Conservation (phyloP, 2,888 invertebrate species). For the Dromius quadrimaculatus region DNA sequence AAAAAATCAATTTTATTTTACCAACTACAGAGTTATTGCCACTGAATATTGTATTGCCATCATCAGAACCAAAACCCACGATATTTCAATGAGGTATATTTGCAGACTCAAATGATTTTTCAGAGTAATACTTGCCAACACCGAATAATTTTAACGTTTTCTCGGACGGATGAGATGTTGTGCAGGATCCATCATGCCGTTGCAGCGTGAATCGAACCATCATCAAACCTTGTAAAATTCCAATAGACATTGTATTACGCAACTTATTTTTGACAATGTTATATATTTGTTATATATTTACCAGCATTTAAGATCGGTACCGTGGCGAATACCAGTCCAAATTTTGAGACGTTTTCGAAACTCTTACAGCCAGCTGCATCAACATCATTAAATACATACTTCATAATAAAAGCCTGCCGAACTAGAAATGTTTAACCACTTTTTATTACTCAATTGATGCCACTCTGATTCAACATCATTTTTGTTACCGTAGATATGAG, state of each 20-base stretch:
- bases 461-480: neutral
- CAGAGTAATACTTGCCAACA: too few relatives aligned
- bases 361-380: neutral
- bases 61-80: too few relatives aligned
- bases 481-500: neutral
- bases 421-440: too few relatives aligned
- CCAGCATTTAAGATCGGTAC: neutral
- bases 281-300: neutral
- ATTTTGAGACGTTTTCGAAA: neutral
- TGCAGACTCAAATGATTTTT: too few relatives aligned
- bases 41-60: too few relatives aligned
- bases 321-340: neutral
- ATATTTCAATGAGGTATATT: too few relatives aligned
- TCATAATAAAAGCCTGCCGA: too few relatives aligned
- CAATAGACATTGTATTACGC: neutral
- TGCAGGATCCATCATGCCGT: constrained; percentile 4
- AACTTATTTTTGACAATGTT: neutral
- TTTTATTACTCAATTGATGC: neutral
- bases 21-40: too few relatives aligned
- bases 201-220: neutral
- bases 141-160: too few relatives aligned
- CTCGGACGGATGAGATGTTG: too few relatives aligned
- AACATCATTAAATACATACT: neutral
- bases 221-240: neutral
- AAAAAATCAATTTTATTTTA: too few relatives aligned